phyloP scores from a whole-genome alignment of 37 sponge, comb jelly and placozoan genomes.

The Lycopodina hypogea region DNA sequence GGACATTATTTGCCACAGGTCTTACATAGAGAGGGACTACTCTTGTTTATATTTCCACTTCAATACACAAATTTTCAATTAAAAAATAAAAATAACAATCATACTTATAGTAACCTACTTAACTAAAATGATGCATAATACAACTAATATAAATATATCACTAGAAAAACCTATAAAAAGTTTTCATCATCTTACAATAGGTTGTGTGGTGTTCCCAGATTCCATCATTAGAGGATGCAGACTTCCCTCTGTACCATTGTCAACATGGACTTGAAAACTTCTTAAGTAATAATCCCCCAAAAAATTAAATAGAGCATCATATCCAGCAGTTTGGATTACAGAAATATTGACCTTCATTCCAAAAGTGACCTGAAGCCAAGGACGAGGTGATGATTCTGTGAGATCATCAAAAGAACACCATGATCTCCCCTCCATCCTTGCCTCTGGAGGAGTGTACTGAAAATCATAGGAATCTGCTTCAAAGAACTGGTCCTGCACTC shows the following conservation, averaged over 20 bases:
- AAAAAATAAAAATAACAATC: no score
- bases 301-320: neutral
- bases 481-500: slow-evolving; percentile 5
- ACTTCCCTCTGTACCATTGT: neutral
- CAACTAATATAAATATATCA: no score
- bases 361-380: slow-evolving; percentile 41
- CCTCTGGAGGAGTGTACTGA: neutral
- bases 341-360: slow-evolving; percentile 13
- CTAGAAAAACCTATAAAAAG: no score
- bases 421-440: slow-evolving; percentile 7
- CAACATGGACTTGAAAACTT: neutral
- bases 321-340: slow-evolving; percentile 7
- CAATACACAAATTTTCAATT: no score
- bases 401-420: slow-evolving; percentile 22
- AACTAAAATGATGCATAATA: no score
- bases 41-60: no score
- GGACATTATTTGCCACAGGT: no score
- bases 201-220: neutral
- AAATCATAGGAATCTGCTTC: neutral
- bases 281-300: neutral
- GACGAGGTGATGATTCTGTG: no score
- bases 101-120: no score
- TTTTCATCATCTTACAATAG: no score
- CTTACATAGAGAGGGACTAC: no score
- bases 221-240: neutral